A percentile compares a stretch with the other conserved stretches of the same genome.
Conservation (phyloP, 2,888 invertebrate species). For the Cacoxenus indagator region DNA sequence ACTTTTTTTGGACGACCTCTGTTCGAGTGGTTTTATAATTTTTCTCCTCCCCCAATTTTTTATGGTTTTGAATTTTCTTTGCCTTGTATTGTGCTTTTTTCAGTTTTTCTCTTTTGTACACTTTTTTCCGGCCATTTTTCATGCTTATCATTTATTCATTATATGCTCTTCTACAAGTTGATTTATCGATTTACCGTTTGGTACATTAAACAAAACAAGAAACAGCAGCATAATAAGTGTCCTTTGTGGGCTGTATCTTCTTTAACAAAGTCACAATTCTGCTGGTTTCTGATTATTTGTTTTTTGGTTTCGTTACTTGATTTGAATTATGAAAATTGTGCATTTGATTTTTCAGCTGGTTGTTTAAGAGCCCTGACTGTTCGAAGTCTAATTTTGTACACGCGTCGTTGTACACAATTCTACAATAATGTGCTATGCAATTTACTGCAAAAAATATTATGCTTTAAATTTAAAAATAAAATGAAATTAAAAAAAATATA, state of each 20-base stretch:
- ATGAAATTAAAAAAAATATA: no score
- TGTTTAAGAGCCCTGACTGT: no score
- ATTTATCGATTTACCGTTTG: conserved; percentile 42
- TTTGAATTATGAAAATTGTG: no score
- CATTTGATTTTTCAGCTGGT: no score
- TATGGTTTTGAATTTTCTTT: not conserved
- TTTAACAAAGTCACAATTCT: not conserved
- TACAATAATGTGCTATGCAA: no score
- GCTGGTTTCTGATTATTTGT: no score
- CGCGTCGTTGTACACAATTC: no score
- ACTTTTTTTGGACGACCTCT: conserved; percentile 32
- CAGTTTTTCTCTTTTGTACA: not conserved
- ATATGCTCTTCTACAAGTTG: conserved; percentile 35
- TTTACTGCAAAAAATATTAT: no score
- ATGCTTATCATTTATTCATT: conserved; percentile 54
- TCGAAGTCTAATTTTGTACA: no score
- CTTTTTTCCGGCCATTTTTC: conserved; percentile 27
- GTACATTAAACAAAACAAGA: not conserved
- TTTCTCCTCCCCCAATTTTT: conserved; percentile 24
- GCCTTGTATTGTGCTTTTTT: not conserved
- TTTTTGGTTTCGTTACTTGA: no score
- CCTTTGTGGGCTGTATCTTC: not conserved
- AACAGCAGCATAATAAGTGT: not conserved
- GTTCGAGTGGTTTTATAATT: conserved; percentile 8
- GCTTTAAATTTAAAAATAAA: no score